phyloP scores from a whole-genome alignment of 1,140 invertebrate species.

The Pogonomyrmex californicus region DNA sequence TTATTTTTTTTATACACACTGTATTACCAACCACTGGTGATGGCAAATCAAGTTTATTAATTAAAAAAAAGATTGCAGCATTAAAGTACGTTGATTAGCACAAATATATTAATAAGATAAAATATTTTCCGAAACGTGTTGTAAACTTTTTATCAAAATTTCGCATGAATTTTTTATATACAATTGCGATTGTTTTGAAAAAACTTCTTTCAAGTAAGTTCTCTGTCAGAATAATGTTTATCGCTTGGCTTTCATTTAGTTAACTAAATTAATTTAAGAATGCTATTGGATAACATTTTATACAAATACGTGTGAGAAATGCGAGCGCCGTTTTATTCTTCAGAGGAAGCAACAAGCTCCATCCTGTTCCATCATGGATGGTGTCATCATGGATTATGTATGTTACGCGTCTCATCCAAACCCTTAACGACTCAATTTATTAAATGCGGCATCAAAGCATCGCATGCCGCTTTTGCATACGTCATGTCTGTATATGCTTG shows the following conservation, averaged over 20 bases:
- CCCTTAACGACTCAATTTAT: constrained; percentile 69
- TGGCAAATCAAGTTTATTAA: neutral
- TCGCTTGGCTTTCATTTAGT: neutral
- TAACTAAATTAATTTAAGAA: neutral
- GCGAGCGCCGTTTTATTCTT: constrained; percentile 34
- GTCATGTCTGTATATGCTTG: neutral
- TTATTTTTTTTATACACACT: neutral
- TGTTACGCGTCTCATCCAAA: constrained; percentile 36
- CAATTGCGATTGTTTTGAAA: neutral
- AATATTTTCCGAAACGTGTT: neutral
- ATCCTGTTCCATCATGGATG: neutral
- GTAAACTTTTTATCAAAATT: neutral
- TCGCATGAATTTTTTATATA: neutral
- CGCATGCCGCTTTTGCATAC: constrained; percentile 19
- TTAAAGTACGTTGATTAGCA: neutral
- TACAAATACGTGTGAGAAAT: neutral
- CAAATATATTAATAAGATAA: neutral
- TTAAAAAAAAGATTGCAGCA: constrained; percentile 11
- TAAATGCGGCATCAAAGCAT: constrained; percentile 64
- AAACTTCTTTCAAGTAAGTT: neutral
- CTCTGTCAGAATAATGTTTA: neutral
- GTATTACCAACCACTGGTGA: constrained; percentile 5
- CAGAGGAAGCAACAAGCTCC: neutral
- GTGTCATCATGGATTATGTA: constrained; percentile 40
- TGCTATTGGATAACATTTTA: neutral